phyloP scores from a whole-genome alignment of 2,113 vertebrate species.

The Piliocolobus tephrosceles region DNA sequence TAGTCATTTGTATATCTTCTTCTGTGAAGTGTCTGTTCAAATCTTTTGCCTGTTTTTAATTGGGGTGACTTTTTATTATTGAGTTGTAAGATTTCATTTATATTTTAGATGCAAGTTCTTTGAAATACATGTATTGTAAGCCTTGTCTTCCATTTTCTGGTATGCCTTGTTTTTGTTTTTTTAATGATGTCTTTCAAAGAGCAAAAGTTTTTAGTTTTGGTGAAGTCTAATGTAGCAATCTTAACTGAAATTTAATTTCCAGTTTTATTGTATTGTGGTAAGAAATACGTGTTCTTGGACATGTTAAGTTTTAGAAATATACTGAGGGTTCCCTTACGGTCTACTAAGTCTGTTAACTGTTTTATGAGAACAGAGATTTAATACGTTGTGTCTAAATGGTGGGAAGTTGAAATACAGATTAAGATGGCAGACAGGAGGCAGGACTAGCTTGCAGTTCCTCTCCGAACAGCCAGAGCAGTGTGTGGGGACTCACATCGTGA shows the following conservation, averaged over 20 bases:
- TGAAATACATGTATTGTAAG: background rate
- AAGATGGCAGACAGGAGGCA: too few species aligned
- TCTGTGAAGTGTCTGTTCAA: background rate
- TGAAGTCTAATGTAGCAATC: background rate
- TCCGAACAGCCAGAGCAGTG: too few species aligned
- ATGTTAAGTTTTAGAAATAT: constrained; percentile 35
- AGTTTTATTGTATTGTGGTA: background rate
- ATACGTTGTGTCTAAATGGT: background rate
- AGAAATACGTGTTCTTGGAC: constrained; percentile 25
- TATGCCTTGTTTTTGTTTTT: background rate
- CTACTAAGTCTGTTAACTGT: background rate
- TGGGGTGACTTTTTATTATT: background rate
- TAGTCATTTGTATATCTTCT: background rate
- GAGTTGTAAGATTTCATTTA: background rate
- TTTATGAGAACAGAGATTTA: background rate
- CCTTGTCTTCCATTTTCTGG: background rate
- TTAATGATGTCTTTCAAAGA: constrained; percentile 31
- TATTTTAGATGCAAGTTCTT: constrained; percentile 25
- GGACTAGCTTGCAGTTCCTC: too few species aligned
- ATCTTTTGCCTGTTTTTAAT: background rate
- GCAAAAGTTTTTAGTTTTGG: constrained; percentile 27
- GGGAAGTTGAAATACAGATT: background rate
- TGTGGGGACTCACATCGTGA: too few species aligned
- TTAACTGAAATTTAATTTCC: constrained; percentile 61
- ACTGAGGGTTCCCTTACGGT: background rate